Evolutionary conservation across 2,113 vertebrate species (phyloP).

Genomic region (Sander lucioperca): DNA sequence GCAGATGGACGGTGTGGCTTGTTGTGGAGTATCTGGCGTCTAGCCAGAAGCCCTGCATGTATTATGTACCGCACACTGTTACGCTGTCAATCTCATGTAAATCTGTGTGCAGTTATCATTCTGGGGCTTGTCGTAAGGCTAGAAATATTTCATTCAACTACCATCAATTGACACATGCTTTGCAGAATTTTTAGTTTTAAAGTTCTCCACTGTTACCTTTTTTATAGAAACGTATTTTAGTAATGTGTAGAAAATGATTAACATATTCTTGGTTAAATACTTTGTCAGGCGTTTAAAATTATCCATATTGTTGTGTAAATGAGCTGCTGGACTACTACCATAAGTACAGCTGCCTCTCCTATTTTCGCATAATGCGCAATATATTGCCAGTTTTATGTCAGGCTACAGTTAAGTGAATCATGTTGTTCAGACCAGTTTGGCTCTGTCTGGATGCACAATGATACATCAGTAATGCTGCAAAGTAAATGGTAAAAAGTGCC

Average conservation of each 20-base stretch:
- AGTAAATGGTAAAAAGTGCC: background rate
- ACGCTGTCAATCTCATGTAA: constrained; percentile 58
- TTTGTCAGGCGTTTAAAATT: constrained; percentile 10
- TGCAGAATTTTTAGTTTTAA: background rate
- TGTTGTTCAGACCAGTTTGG: constrained; percentile 8
- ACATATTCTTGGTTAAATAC: constrained; percentile 17
- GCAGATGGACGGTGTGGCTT: constrained; percentile 67
- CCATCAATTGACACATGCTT: background rate
- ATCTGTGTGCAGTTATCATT: constrained; percentile 39
- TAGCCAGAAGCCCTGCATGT: constrained; percentile 65
- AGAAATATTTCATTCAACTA: background rate
- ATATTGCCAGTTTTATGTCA: background rate
- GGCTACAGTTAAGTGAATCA: constrained; percentile 7
- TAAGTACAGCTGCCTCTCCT: constrained; percentile 21
- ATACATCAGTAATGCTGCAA: background rate
- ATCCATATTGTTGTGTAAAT: constrained; percentile 37
- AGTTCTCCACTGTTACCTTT: background rate
- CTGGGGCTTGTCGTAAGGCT: background rate
- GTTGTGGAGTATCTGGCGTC: constrained; percentile 59
- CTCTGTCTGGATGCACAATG: background rate
- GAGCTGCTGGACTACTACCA: constrained; percentile 25
- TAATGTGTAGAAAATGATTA: background rate
- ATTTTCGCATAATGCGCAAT: background rate
- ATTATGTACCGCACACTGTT: constrained; percentile 62
- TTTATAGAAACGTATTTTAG: background rate